phyloP scores from a whole-genome alignment of 53 echinoderm and acorn worm species.

The Zoroaster sp. region DNA sequence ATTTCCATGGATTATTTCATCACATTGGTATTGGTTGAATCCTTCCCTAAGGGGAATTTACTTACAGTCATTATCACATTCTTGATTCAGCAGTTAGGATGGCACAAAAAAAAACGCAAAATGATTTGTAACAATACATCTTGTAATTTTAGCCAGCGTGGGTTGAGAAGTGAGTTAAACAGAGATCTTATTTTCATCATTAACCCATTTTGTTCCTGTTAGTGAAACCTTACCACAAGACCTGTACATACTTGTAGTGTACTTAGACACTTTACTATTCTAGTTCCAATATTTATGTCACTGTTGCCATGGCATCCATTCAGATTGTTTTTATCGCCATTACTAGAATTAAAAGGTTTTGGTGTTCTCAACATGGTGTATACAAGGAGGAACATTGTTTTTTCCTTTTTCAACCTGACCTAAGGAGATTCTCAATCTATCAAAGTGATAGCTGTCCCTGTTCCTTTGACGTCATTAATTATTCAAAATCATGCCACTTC shows the following conservation, averaged over 20 bases:
- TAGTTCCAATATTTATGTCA: not conserved
- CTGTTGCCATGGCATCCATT: not conserved
- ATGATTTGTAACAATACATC: not conserved
- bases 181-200: not conserved
- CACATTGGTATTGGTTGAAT: not conserved
- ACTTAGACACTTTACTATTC: too few relatives aligned
- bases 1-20: not conserved
- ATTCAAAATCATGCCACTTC: not conserved
- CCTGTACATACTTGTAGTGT: not conserved
- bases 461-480: slow-evolving; percentile 32
- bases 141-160: not conserved
- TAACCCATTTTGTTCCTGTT: not conserved
- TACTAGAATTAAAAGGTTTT: slow-evolving; percentile 1
- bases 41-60: not conserved
- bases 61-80: not conserved
- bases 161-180: not conserved
- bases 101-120: not conserved
- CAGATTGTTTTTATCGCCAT: not conserved
- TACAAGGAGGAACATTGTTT: not conserved
- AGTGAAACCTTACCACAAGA: not conserved
- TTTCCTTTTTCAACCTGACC: not conserved
- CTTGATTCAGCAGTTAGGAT: not conserved
- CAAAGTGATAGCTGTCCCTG: not conserved
- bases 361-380: not conserved
- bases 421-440: not conserved